Evolutionary conservation across 1,140 invertebrate species (phyloP).

Genomic region (Halictus rubicundus): DNA sequence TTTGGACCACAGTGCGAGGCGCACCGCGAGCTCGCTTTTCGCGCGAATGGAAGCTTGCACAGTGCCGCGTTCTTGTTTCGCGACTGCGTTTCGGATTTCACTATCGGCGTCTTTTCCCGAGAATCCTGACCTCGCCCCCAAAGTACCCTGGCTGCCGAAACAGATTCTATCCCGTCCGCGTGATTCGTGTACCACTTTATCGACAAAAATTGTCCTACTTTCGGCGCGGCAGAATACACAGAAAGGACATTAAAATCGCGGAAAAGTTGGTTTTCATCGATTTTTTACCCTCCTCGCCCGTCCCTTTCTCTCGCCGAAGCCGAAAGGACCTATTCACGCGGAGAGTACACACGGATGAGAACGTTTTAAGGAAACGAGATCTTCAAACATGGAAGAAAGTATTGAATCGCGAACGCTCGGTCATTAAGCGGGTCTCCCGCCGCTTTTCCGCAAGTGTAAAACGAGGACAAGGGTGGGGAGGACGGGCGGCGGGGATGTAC

Average conservation of each 20-base stretch:
- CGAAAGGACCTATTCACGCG: neutral
- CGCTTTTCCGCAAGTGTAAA: neutral
- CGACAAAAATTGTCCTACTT: neutral
- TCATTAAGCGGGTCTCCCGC: slow-evolving; percentile 21
- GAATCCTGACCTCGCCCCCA: neutral
- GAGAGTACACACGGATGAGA: neutral
- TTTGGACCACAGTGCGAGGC: too few species aligned
- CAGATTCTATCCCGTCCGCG: neutral
- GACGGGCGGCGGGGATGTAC: neutral
- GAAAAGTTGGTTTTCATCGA: neutral
- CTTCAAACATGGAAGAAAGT: too few species aligned
- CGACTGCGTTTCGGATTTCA: neutral
- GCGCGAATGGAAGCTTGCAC: neutral
- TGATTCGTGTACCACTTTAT: neutral
- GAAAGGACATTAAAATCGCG: neutral
- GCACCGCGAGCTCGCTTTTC: too few species aligned
- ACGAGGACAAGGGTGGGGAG: neutral
- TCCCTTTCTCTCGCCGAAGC: neutral
- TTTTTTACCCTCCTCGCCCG: neutral
- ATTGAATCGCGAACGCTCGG: neutral
- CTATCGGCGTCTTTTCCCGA: neutral
- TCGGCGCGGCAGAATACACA: neutral
- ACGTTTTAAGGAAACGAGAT: neutral
- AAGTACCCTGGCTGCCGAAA: neutral
- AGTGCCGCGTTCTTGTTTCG: slow-evolving; percentile 8